A percentile compares a stretch with the other conserved stretches of the same genome.
Conservation (phyloP, 2,113 vertebrate species). For the Cryptomyrus ogoouensis region DNA sequence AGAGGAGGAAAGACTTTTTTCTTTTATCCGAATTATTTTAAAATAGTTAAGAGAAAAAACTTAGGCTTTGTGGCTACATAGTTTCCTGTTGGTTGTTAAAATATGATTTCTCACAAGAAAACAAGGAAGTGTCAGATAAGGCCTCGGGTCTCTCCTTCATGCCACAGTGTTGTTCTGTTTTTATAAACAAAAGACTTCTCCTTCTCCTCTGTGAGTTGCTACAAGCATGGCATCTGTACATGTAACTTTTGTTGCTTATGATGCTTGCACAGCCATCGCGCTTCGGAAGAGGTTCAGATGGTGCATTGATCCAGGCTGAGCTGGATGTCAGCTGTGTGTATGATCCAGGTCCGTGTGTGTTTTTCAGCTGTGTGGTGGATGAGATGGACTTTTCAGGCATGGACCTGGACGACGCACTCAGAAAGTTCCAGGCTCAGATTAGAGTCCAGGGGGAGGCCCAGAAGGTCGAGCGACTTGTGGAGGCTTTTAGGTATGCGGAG, state of each 20-base stretch:
- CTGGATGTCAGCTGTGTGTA: neutral
- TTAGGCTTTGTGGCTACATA: neutral
- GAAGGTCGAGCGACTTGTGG: slow-evolving; percentile 87
- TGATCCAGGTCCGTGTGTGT: neutral
- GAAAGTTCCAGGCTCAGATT: slow-evolving; percentile 91
- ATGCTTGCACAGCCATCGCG: neutral
- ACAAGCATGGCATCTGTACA: neutral
- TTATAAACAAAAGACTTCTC: neutral
- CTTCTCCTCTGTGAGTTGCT: neutral
- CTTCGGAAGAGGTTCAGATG: neutral
- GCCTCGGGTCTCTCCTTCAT: neutral
- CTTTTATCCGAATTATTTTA: neutral
- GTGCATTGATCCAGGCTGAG: neutral
- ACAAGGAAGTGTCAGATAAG: neutral
- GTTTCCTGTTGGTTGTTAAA: neutral
- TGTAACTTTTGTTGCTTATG: neutral
- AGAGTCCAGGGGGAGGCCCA: slow-evolving; percentile 91
- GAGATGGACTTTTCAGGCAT: slow-evolving; percentile 95
- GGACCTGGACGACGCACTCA: slow-evolving; percentile 86
- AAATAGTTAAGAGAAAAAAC: neutral
- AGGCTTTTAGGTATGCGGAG: slow-evolving; percentile 81
- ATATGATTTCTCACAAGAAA: neutral
- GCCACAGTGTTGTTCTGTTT: neutral
- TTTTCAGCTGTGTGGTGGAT: slow-evolving; percentile 80
- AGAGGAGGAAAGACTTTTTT: neutral